Base-by-base conservation (phyloP, 2,888 invertebrate species). In the Limulus polyphemus region DNA sequence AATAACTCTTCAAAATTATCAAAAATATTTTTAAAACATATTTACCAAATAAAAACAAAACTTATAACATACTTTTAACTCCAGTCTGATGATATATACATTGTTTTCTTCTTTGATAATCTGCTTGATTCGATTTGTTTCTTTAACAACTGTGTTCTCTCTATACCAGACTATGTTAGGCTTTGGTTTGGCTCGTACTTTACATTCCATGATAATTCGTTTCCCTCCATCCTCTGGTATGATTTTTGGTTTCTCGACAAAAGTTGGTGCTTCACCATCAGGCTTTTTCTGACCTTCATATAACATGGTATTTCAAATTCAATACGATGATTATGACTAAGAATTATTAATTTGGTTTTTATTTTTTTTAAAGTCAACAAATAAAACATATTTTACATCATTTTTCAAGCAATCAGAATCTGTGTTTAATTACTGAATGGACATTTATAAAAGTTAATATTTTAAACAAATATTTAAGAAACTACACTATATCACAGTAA, bases 161-260 rank as follows among this genome's bases (percentile, higher is more conserved):
- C 60, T 59, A 48, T 51, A 65, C 70, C 70, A 70, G 0, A 59
- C 62, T 51, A 70, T 68, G 1, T 64, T 85, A 55, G 98, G 97
- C 77, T 89, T 91, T 68, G 97, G 94, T 79, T 91, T 91, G 56
- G 95, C 94, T 78, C 75, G 76, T 59, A 90, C 89, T 73, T 84
- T 86, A 81, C 97, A 97, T 79, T 93, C 91, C 90, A 98, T 94
- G 67, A 92, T 89, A 73, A 98, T 94, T 73, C 95, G 84, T 71
- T 95, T 94, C 72, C 97, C 97, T 75, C 88, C 90, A 78, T 93
- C 93, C 80, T 97, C 94, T 75, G 98, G 97, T 81, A 95, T 93
- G 79, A 99, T 99, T 79, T 90, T 87, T 68, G 99, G 99, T 82
- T 98, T 98, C 81, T 97, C 97, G 75, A 94, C 86, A 77, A 99